Base-by-base conservation (phyloP, 2,888 invertebrate genomes). In the Notodonta ziczac region DNA sequence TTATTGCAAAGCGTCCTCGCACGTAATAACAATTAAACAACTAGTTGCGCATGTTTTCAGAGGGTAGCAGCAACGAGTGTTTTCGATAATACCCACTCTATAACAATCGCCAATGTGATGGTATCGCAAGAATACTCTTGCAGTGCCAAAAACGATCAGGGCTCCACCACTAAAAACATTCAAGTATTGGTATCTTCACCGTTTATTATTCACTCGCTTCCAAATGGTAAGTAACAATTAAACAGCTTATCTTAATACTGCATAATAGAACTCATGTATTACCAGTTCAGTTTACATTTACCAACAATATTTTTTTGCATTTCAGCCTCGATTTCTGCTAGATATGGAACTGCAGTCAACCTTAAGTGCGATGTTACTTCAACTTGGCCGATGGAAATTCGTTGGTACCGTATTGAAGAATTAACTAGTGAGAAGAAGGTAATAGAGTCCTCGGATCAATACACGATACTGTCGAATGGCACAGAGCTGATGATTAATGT, bases 401-500 rank as follows among this genome's bases (percentile, higher is more conserved):
- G 8, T 6, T 54, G 54, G 54, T 54, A 54, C 39, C 39, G 39
- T n/a, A 12, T 12, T 12, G 24, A 35, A 32, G 32, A 24, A 10
- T 53, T 39, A 13, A 39, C n/a, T 9, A 13, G 13, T 32, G 14
- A 54, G 39, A 4, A n/a, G 7, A 54, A 39, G 14, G n/a, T 14
- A 14, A 54, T 54, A 54, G 10, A 54, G 8, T 0, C 54, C 40
- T 39, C 54, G 1, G n/a, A 39, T 0, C n/a, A 2, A n/a, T 39
- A 54, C 39, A 13, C 12, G 0, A n/a, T 54, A 39, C 6, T 14
- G 4, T 48, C 32, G 12, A 52, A 61, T 40, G 57, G 59, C 46
- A 42, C 55, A 10, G 57, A 61, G 10, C 59, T 65, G 5, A 58
- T 46, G 14, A 61, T 65, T 14, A 46, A 56, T 16, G 50, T 13